Evolutionary conservation across 2,888 invertebrate species (phyloP), one percentile per base, ranked within the genome.

Genomic region (Dichetophora obliterata): DNA sequence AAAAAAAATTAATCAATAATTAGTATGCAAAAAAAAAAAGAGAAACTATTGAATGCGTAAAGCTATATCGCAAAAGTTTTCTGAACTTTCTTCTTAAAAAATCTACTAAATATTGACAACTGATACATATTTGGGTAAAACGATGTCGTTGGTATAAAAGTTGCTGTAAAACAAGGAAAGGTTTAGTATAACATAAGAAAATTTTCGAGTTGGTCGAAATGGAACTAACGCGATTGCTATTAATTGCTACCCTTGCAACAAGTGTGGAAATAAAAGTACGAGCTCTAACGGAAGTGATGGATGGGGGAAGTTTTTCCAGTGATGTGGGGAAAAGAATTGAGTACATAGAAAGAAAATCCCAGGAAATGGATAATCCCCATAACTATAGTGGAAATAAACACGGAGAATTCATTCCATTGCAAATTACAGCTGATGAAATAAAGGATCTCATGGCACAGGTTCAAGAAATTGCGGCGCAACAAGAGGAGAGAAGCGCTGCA

Each of bases 361-460:
- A 31, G 0, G 4, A 52, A 61, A 61, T 8, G 2, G 6, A 37
- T 37, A 8, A 37, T 6, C 5, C 3, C 24, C 2, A 27, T 31
- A 31, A 31, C 5, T 3, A 31, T 31, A 31, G 31, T 6, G 52
- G 11, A 14, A n/a, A 37, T 43, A 14, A 61, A 71, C 16, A 54
- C 75, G 65, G 69, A 11, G 24, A 78, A 74, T 59, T 78, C 19
- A 75, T 63, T 43, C 69, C 79, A 75, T 34, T 82, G 74, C 5
- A 68, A 27, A 75, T 81, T 11, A 79, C 74, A 43, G 80, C 77
- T 1, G 77, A 79, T 0, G 80, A 81, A 48, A 61, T 78, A 57
- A n/a, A 78, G 27, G 72, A 79, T 61, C 22, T 81, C 8, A 48
- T 75, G 57, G 74, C 75, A 14, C 63, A 80, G 24, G 76, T 78